Percentiles rank a stretch among this genome's conserved stretches.
Evolutionary conservation across 2,113 vertebrate genomes (phyloP).

Genomic region (Crypturellus undulatus): DNA sequence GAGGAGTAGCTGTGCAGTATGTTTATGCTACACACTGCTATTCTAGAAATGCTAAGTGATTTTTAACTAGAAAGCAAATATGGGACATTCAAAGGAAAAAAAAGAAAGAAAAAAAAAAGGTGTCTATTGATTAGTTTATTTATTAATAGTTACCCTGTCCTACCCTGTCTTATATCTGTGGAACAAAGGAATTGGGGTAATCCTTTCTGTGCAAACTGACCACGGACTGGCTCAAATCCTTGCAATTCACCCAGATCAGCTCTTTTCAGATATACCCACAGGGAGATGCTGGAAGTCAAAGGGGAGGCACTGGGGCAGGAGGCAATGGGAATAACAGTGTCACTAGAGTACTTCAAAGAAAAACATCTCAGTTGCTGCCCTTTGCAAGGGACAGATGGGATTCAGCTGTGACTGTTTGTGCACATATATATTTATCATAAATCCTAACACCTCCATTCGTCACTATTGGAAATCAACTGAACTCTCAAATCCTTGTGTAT

Average conservation of each 20-base stretch:
- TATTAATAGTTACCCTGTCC: slow-evolving; percentile 44
- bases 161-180: slow-evolving; percentile 10
- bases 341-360: slow-evolving; percentile 35
- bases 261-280: slow-evolving; percentile 42
- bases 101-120: neutral
- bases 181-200: slow-evolving; percentile 49
- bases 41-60: neutral
- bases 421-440: neutral
- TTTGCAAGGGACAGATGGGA: neutral
- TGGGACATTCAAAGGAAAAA: neutral
- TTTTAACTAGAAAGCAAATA: slow-evolving; percentile 27
- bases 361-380: neutral
- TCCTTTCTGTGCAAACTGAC: slow-evolving; percentile 3
- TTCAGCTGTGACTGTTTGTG: neutral
- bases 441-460: neutral
- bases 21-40: neutral
- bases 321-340: neutral
- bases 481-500: neutral
- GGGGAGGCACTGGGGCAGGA: neutral
- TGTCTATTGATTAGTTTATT: slow-evolving; percentile 39
- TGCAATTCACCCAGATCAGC: neutral
- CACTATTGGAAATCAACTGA: neutral
- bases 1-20: neutral
- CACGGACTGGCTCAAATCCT: slow-evolving; percentile 38
- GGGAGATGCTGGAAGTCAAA: neutral